Conservation (phyloP, 2,113 vertebrate species). For the Forbesichthys agassizii region DNA sequence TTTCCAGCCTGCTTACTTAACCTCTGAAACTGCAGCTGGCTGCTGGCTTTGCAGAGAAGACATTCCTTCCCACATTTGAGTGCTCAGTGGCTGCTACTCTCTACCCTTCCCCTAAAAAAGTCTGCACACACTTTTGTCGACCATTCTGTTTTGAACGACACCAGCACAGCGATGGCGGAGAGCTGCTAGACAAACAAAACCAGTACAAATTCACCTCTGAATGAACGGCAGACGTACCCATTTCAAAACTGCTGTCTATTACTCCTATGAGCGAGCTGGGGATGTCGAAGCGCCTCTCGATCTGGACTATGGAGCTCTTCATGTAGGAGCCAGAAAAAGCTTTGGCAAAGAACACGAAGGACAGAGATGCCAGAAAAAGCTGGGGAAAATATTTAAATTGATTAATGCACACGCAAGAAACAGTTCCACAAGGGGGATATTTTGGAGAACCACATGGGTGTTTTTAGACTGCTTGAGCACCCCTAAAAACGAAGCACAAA, state of each 20-base stretch:
- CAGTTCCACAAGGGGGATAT: too few relatives aligned
- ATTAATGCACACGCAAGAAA: background rate
- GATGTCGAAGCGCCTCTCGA: conserved; percentile 90
- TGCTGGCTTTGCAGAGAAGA: too few relatives aligned
- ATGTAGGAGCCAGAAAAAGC: conserved; percentile 80
- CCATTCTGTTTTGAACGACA: background rate
- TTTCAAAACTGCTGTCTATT: conserved; percentile 91
- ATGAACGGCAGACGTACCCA: conserved; percentile 75
- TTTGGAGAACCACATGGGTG: too few relatives aligned
- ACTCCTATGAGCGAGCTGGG: conserved; percentile 85
- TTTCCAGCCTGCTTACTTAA: too few relatives aligned
- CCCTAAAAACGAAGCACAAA: too few relatives aligned
- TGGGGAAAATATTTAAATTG: conserved; percentile 51
- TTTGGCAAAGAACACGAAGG: conserved; percentile 83
- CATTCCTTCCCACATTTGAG: too few relatives aligned
- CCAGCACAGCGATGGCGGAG: background rate
- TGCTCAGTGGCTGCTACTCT: too few relatives aligned
- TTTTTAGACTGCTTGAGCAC: too few relatives aligned
- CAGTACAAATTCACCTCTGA: background rate
- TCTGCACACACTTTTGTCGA: too few relatives aligned
- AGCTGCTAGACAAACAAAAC: background rate
- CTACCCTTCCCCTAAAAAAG: too few relatives aligned
- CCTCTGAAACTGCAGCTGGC: too few relatives aligned
- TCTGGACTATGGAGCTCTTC: conserved; percentile 92
- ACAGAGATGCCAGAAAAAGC: conserved; percentile 85